Conservation (phyloP, 2,797 vertebrate genomes). For the Gymnoscopelus microlampas region DNA sequence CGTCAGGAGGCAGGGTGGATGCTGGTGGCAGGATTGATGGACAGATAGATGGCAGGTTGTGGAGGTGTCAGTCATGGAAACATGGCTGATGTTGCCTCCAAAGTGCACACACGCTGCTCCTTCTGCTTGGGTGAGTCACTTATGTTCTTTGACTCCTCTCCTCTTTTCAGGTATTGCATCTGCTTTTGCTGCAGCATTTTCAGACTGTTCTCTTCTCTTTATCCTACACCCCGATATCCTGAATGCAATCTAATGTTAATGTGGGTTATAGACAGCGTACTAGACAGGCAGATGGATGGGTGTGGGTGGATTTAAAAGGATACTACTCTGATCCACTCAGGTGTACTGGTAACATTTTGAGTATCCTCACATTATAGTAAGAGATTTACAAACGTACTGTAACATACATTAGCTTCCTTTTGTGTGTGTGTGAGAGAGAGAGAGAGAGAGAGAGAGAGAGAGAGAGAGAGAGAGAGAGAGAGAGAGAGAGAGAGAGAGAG, state of each 20-base stretch:
- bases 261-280: conserved; percentile 8
- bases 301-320: conserved; percentile 64
- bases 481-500: background rate
- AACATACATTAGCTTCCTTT: background rate
- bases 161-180: background rate
- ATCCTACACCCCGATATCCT: background rate
- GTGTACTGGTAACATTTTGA: background rate
- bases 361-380: too few relatives aligned
- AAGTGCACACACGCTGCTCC: conserved; percentile 30
- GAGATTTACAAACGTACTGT: background rate
- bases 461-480: too few relatives aligned
- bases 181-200: background rate
- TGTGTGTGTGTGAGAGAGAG: background rate
- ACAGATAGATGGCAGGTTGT: conserved; percentile 39
- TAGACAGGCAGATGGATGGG: conserved; percentile 29
- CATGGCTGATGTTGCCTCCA: conserved; percentile 46
- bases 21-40: background rate
- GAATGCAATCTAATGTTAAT: background rate
- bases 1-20: conserved; percentile 18
- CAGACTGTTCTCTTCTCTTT: background rate
- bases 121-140: conserved; percentile 60
- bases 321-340: conserved; percentile 40
- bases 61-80: conserved; percentile 36
- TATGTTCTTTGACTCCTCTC: background rate
- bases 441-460: too few relatives aligned